Conservation (phyloP, 2,888 invertebrate species). For the Limulus polyphemus region DNA sequence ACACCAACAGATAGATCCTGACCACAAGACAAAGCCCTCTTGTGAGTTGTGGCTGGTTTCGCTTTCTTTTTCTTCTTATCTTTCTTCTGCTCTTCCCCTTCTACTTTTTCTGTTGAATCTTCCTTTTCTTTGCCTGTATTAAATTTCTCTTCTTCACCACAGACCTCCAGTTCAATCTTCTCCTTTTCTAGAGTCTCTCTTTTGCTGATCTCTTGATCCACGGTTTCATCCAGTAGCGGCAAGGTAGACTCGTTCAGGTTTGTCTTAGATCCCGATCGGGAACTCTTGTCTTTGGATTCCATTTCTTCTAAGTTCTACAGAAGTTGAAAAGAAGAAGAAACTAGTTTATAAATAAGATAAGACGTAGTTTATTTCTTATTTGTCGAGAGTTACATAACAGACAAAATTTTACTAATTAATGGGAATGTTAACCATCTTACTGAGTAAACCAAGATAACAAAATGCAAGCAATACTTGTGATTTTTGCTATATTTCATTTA, state of each 20-base stretch:
- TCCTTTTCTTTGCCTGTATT: conserved; percentile 20
- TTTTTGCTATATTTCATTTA: too few species aligned
- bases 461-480: too few species aligned
- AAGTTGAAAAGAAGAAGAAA: too few species aligned
- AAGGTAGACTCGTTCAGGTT: conserved; percentile 31
- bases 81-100: conserved; percentile 8
- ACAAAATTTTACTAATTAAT: too few species aligned
- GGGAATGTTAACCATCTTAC: too few species aligned
- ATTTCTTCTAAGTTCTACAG: too few species aligned
- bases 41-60: conserved; percentile 2
- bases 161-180: conserved; percentile 28
- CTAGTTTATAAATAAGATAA: too few species aligned
- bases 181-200: conserved; percentile 26
- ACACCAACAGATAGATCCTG: conserved; percentile 32
- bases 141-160: conserved; percentile 4
- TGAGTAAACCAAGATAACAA: too few species aligned
- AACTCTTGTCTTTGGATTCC: conserved; percentile 21
- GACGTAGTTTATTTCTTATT: too few species aligned
- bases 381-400: too few species aligned
- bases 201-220: conserved; percentile 11
- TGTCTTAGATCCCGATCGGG: conserved; percentile 28
- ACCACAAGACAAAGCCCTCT: conserved; percentile 25
- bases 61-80: conserved; percentile 6
- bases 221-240: conserved; percentile 28
- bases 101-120: conserved; percentile 20